phyloP scores from a whole-genome alignment of 1,140 invertebrate genomes.

The Ostrea denselamellosa region DNA sequence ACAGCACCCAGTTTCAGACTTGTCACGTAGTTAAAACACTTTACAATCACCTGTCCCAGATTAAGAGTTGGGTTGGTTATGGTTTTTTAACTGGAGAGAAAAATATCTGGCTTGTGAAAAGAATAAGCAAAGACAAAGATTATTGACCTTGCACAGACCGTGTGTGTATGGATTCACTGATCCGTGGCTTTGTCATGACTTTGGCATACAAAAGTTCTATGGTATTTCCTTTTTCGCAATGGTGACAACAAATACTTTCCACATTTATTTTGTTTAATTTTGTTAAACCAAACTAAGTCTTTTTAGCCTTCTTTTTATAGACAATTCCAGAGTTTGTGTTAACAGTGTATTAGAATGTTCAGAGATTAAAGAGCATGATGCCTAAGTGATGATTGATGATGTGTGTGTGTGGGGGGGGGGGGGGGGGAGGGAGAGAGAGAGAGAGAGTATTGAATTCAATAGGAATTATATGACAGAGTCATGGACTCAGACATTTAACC shows the following conservation, averaged over 20 bases:
- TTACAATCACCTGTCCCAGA: neutral
- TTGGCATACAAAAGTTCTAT: neutral
- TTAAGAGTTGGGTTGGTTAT: neutral
- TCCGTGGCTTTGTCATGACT: neutral
- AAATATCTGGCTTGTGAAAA: neutral
- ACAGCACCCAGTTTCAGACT: neutral
- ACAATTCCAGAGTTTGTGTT: no score
- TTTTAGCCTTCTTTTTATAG: no score
- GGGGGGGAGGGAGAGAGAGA: no score
- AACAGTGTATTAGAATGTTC: no score
- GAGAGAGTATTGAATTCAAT: no score
- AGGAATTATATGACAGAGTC: no score
- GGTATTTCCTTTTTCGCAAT: neutral
- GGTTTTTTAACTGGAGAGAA: neutral
- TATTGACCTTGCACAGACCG: neutral
- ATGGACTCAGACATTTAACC: slow-evolving; percentile 15
- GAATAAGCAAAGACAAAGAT: neutral
- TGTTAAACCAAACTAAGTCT: no score
- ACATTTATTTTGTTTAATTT: no score
- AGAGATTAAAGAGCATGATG: no score
- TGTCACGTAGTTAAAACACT: neutral
- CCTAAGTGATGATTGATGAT: no score
- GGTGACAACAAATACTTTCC: neutral
- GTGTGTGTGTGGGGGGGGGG: no score
- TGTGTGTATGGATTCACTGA: neutral